phyloP scores from a whole-genome alignment of 2,888 invertebrate species.

The Myathropa florea region DNA sequence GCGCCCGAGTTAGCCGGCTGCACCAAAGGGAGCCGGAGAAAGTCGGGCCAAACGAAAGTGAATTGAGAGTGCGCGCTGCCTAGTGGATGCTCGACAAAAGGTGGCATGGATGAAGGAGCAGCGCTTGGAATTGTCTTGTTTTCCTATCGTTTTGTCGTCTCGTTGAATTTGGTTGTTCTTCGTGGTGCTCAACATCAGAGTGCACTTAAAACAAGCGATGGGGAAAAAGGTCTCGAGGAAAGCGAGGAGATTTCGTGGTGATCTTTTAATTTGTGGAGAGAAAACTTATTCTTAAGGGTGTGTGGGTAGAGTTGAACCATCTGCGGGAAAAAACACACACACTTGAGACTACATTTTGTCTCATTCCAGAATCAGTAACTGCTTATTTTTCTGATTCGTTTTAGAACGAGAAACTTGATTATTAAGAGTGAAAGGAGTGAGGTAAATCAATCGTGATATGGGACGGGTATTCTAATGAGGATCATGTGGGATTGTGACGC shows the following conservation, averaged over 20 bases:
- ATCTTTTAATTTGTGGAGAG: not conserved
- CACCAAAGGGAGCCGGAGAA: not conserved
- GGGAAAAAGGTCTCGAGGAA: too few relatives aligned
- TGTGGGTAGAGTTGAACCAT: too few relatives aligned
- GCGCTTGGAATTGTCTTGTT: not conserved
- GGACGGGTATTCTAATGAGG: not conserved
- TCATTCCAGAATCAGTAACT: too few relatives aligned
- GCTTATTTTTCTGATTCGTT: not conserved
- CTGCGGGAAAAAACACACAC: too few relatives aligned
- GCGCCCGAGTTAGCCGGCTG: constrained; percentile 11
- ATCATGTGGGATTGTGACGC: not conserved
- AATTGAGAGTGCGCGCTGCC: constrained; percentile 13
- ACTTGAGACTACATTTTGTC: too few relatives aligned
- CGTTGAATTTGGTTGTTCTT: not conserved
- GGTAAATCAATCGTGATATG: not conserved
- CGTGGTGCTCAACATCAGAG: not conserved
- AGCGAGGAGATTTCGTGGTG: not conserved
- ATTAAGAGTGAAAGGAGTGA: too few relatives aligned
- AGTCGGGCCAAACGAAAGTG: constrained; percentile 55
- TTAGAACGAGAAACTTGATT: not conserved
- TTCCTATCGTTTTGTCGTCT: not conserved
- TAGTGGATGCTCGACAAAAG: not conserved
- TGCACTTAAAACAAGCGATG: not conserved
- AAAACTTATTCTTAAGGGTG: too few relatives aligned
- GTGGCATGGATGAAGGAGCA: not conserved